Conservation (phyloP, 2,888 invertebrate genomes). For the Lissonota sp. region DNA sequence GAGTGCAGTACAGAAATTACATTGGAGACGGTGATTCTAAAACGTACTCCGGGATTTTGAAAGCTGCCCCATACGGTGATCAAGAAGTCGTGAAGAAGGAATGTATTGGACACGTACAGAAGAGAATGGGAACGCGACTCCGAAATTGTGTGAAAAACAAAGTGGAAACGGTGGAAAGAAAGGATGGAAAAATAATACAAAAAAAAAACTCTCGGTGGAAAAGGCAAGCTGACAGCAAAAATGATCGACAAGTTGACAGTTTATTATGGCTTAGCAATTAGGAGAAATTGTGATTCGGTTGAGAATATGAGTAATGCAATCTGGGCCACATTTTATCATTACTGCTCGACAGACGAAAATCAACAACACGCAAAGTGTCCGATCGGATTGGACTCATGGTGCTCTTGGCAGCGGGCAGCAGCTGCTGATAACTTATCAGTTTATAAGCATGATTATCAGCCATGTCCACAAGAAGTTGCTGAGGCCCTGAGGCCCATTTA, state of each 20-base stretch:
- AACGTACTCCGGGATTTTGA: conserved; percentile 77
- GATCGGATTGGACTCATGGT: conserved; percentile 60
- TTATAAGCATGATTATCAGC: conserved; percentile 58
- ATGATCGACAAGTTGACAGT: conserved; percentile 41
- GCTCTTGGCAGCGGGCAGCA: conserved; percentile 61
- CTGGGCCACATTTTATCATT: conserved; percentile 68
- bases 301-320: conserved; percentile 60
- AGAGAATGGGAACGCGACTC: conserved; percentile 47
- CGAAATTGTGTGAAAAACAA: conserved; percentile 50
- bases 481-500: conserved; percentile 72
- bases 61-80: conserved; percentile 84
- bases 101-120: conserved; percentile 47
- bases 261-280: conserved; percentile 56
- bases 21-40: conserved; percentile 39
- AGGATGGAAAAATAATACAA: conserved; percentile 28
- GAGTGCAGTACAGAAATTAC: conserved; percentile 42
- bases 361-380: conserved; percentile 68
- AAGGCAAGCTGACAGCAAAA: conserved; percentile 41
- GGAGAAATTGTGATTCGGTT: conserved; percentile 52
- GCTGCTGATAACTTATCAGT: conserved; percentile 49
- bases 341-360: conserved; percentile 67
- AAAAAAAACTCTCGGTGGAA: conserved; percentile 43
- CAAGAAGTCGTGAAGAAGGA: conserved; percentile 49
- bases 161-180: conserved; percentile 42
- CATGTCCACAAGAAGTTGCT: conserved; percentile 66